Evolutionary conservation across 2,888 invertebrate species (phyloP), one percentile per base, ranked within the genome.

Genomic region (Microdon myrmicae): DNA sequence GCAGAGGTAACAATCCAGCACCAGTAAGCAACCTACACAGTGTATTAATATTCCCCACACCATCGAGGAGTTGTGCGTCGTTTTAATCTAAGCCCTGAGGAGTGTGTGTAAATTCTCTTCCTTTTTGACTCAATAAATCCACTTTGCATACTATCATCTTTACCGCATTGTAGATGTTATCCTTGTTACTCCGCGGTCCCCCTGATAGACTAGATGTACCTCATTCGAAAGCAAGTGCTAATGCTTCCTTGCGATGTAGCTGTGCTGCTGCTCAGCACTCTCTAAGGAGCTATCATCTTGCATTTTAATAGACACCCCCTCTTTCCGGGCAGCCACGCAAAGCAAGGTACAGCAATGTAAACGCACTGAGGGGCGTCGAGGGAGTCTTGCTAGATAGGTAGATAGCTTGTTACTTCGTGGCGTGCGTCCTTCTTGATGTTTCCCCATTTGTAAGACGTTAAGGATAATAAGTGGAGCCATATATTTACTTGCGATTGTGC

Each of bases 71-170:
- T 26, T 31, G 16, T 34, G 8, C 9, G 6, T 3, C 2, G 6
- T 8, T 5, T 14, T 3, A 23, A 12, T 7, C 17, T 13, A 12
- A 17, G 16, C 3, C 29, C 7, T 3, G 9, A 44, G 12, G 31
- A 6, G 6, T 10, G 28, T 61, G 38, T 48, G 43, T 60, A 60
- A 73, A 73, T 77, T 76, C n/a, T n/a, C n/a, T 77, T 75, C 74
- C 74, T 77, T 77, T 75, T 74, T 73, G 75, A 75, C 72, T 75
- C 74, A 77, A 78, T 78, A 78, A 78, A 78, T 78, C 75, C 73
- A 74, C 73, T 74, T 77, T 73, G 74, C 74, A 75, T 77, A 74
- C 67, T 20, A 58, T 53, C 47, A 47, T 23, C 58, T 44, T 35
- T 44, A 32, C 25, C 37, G 14, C 12, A 23, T 48, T 26, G 38